Percentiles rank a stretch among this genome's conserved stretches.
Evolutionary conservation across 2,113 vertebrate genomes (phyloP).

Genomic region (Aspiorhynchus laticeps): DNA sequence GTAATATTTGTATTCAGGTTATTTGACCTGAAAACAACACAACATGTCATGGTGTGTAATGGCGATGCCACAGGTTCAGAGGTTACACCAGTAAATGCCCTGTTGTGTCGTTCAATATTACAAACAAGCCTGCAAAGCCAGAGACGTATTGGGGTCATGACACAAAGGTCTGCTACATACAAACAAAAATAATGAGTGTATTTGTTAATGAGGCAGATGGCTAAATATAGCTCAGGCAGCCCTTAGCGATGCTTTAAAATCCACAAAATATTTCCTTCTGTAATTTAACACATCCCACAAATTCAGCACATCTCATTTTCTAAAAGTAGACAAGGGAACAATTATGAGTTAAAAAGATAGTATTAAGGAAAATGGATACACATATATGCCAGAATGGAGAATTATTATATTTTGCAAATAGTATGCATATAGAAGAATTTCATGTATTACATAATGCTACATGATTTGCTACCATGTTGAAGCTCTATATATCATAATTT

Average conservation of each 20-base stretch:
- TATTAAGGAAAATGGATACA: background rate
- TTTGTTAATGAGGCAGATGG: constrained; percentile 46
- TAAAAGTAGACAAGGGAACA: background rate
- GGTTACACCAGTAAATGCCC: constrained; percentile 57
- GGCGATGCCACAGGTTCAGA: constrained; percentile 39
- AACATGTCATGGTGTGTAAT: background rate
- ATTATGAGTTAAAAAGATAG: constrained; percentile 15
- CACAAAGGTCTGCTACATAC: constrained; percentile 37
- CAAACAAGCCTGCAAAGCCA: constrained; percentile 34
- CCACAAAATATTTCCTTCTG: constrained; percentile 31
- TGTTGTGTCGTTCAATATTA: constrained; percentile 42
- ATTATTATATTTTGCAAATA: background rate
- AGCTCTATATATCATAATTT: constrained; percentile 7
- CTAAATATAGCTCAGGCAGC: constrained; percentile 53
- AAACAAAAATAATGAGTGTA: constrained; percentile 48
- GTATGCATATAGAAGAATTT: background rate
- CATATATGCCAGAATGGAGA: background rate
- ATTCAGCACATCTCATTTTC: background rate
- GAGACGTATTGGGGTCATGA: constrained; percentile 18
- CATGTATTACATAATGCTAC: constrained; percentile 26
- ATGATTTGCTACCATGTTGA: constrained; percentile 30
- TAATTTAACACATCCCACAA: constrained; percentile 15
- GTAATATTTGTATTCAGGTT: constrained; percentile 25
- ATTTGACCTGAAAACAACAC: constrained; percentile 15
- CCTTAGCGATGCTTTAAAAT: constrained; percentile 30